These are phyloP conservation scores for Centruroides vittatus DNA, from an alignment of 1,140 invertebrate genomes.

Conservation along the genomic window DNA sequence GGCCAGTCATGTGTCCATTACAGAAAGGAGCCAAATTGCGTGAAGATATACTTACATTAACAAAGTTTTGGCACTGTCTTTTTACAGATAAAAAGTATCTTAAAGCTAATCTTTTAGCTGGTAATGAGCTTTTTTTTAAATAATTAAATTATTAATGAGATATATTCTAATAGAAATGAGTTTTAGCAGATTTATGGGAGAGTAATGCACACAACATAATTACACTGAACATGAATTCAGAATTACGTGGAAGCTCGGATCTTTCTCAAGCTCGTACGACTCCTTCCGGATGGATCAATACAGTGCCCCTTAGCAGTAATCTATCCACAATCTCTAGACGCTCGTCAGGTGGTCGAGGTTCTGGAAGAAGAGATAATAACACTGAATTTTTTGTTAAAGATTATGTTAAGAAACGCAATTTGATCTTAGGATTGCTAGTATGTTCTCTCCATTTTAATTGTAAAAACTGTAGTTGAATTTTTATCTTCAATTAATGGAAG, in stretches of 20 bases:
- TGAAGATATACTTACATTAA: conserved; percentile 79
- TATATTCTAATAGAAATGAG: no score
- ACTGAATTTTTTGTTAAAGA: conserved; percentile 78
- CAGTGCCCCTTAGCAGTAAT: conserved; percentile 53
- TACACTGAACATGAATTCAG: conserved; percentile 10
- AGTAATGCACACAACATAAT: not conserved
- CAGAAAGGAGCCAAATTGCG: conserved; percentile 56
- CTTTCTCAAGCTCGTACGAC: conserved; percentile 13
- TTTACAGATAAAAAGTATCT: conserved; percentile 96
- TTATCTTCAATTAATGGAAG: not conserved
- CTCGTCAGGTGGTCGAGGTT: conserved; percentile 29
- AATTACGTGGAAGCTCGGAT: conserved; percentile 15
- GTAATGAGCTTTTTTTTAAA: conserved; percentile 20
- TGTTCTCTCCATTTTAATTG: conserved; percentile 13
- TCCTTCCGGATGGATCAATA: conserved; percentile 74
- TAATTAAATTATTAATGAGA: no score
- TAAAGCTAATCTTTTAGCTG: conserved; percentile 52
- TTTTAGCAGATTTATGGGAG: no score
- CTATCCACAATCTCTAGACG: conserved; percentile 58
- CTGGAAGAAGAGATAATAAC: conserved; percentile 26
- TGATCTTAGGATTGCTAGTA: conserved; percentile 76
- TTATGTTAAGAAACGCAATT: conserved; percentile 84
- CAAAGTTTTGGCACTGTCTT: conserved; percentile 91
- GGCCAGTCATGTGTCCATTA: conserved; percentile 65
- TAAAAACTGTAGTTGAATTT: not conserved